Conservation (phyloP, 1,140 invertebrate species). For the Papilio helenus region DNA sequence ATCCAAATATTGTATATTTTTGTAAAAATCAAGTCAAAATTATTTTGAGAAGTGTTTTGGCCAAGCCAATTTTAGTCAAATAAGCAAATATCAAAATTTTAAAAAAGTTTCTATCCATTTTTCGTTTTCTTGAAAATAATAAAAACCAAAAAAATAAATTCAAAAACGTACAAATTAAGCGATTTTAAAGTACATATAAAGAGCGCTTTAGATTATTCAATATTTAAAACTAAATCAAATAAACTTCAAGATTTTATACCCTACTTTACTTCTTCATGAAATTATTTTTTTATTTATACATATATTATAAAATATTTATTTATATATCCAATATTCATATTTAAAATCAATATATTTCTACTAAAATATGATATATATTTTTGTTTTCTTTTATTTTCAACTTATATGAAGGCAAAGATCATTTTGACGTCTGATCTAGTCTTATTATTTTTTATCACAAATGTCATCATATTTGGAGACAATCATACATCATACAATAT, state of each 20-base stretch:
- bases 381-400: neutral
- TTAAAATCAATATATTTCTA: neutral
- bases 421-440: neutral
- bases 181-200: neutral
- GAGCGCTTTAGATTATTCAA: neutral
- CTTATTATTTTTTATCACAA: neutral
- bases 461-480: neutral
- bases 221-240: neutral
- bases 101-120: neutral
- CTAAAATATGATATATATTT: neutral
- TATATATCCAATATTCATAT: too few relatives aligned
- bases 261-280: neutral
- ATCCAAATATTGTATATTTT: neutral
- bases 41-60: constrained; percentile 1
- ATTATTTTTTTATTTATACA: too few relatives aligned
- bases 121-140: neutral
- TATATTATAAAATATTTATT: too few relatives aligned
- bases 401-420: neutral
- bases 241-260: neutral
- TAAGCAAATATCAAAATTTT: neutral
- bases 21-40: neutral
- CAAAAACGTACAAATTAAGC: neutral
- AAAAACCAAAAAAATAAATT: neutral
- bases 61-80: constrained; percentile 1
- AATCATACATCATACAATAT: neutral